Percentiles rank a stretch among this genome's conserved stretches.
Conservation (phyloP, 1,140 invertebrate genomes). For the Heliothis virescens region DNA sequence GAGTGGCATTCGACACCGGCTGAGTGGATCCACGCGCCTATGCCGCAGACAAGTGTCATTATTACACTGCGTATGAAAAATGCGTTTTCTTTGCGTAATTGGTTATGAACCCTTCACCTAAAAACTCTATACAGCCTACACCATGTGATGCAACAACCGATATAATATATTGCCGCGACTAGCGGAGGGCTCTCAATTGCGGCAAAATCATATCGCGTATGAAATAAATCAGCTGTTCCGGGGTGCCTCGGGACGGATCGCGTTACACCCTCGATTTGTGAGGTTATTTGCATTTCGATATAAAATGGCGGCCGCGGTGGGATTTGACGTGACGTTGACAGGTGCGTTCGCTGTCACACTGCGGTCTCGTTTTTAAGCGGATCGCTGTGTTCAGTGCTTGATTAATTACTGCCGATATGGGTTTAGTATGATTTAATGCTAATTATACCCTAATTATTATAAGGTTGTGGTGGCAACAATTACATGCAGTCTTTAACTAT, state of each 20-base stretch:
- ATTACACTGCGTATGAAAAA: constrained; percentile 62
- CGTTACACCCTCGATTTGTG: constrained; percentile 77
- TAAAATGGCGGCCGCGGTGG: constrained; percentile 73
- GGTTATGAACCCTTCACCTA: constrained; percentile 64
- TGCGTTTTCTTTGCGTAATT: constrained; percentile 74
- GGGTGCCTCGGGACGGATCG: constrained; percentile 72
- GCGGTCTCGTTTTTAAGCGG: constrained; percentile 62
- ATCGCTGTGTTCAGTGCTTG: constrained; percentile 52
- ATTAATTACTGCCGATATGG: constrained; percentile 58
- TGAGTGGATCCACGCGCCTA: constrained; percentile 67
- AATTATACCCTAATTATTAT: neutral
- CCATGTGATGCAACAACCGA: constrained; percentile 48
- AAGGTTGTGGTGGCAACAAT: too few relatives aligned
- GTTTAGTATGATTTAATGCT: neutral
- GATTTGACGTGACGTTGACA: constrained; percentile 80
- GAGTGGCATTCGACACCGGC: constrained; percentile 70
- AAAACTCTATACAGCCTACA: constrained; percentile 37
- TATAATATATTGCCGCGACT: constrained; percentile 51
- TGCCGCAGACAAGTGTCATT: constrained; percentile 60
- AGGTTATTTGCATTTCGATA: constrained; percentile 80
- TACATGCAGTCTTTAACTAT: too few relatives aligned
- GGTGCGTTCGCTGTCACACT: constrained; percentile 71
- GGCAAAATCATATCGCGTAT: constrained; percentile 79
- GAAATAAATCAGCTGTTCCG: constrained; percentile 79
- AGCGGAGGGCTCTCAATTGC: constrained; percentile 70